Evolutionary conservation across 1,140 invertebrate genomes (phyloP), one percentile per base, ranked within the genome.

Genomic region (Aplysia californica): DNA sequence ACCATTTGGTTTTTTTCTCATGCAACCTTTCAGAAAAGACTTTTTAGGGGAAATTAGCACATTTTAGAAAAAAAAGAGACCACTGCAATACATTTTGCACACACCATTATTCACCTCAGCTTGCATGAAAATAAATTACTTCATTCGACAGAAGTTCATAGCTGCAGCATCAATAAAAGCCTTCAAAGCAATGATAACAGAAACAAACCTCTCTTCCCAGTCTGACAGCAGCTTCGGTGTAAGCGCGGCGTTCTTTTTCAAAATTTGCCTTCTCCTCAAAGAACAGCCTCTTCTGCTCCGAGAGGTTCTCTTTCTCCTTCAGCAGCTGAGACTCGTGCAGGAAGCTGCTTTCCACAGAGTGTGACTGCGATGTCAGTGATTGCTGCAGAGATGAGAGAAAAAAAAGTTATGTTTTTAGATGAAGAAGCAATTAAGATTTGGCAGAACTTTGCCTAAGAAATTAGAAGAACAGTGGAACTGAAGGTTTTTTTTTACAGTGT

Each of bases 211-310:
- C 84, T 74, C 76, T 79, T 3, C 78, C 78, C 15, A 87, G 78
- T 77, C 72, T 78, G 36, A 84, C 82, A 18, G 85, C 85, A 36
- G 82, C 85, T 66, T 88, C 86, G 55, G 84, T 84, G 31, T 86
- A 82, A 38, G 81, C 65, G 61, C 76, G 80, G 29, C 84, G 74
- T 64, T 88, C 87, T 31, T 87, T 83, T 69, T 87, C 83, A 83
- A 89, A 87, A 76, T 85, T 82, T 0, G 79, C 79, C 67, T 87
- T 87, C 76, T 87, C 85, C 73, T 89, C 80, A 41, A 80, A 80
- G 41, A 88, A 86, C 44, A 82, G 71, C 50, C 79, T 78, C 70
- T 82, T 85, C 64, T 87, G 80, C 67, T 82, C 84, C 41, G 83
- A 78, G 41, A 89, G 75, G 36, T 66, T 75, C 41, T 87, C 85